Base-by-base conservation (phyloP, 2,888 invertebrate species). In the Hypercompe scribonia region DNA sequence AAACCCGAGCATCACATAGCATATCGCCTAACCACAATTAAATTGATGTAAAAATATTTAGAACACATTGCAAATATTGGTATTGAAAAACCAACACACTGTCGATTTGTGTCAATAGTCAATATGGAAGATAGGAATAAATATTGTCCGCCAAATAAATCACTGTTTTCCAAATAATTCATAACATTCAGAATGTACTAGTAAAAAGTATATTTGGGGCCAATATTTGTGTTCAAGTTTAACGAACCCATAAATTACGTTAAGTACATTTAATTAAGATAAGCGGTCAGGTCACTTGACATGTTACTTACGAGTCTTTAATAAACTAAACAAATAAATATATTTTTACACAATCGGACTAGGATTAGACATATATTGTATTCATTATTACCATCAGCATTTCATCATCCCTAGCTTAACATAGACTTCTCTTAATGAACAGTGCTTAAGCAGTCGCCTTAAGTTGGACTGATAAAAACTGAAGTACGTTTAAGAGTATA, bases 221-320 rank as follows among this genome's bases (percentile, higher is more conserved):
- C 39, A 54, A 46, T 68, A 68, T 76, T 80, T 78, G 70, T 81
- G 78, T 78, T 81, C 74, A 74, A 78, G 67, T 77, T 61, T 34
- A 58, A 71, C 65, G 50, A 33, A 50, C 50, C 78, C 21, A 81
- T 81, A 83, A 80, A 81, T 81, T 81, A 69, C 65, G 13, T 42
- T 69, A 10, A n/a, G 42, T 33, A 73, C 33, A 58, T 64, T 64
- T 68, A 61, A 71, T 71, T 54, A 36, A 65, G 65, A 71, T 65
- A 65, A 71, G 13, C 39, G 39, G 34, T 54, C 1, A 28, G 50
- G 34, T 13, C 36, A 11, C 50, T 34, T 31, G 21, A 65, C 28
- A 13, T 28, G 11, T 71, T 54, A n/a, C 33, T 54, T 39, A 24
- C 39, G 31, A 24, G 11, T 61, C 18, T 10, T 28, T 18, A 36